A percentile compares a stretch with the other conserved stretches of the same genome.
phyloP scores from a whole-genome alignment of 2,888 invertebrate genomes.

The Pristionchus maxplancki region DNA sequence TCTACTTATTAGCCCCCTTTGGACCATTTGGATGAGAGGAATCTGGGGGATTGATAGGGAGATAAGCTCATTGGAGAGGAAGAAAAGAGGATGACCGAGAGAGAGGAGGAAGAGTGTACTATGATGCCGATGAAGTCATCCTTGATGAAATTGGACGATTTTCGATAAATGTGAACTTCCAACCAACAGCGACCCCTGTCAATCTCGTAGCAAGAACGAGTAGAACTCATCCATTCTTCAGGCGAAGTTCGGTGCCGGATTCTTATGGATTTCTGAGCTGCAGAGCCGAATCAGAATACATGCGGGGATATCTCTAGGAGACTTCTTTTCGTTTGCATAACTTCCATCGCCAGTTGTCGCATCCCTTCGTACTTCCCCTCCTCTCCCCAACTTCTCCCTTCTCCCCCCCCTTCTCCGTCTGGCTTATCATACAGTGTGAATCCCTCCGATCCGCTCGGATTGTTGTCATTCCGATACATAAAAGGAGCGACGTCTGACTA shows the following conservation, averaged over 20 bases:
- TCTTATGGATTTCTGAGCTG: too few species aligned
- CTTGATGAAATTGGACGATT: neutral
- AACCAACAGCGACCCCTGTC: too few species aligned
- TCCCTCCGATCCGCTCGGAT: conserved; percentile 19
- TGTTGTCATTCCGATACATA: conserved; percentile 46
- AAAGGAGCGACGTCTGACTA: conserved; percentile 45
- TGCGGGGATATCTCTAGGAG: too few species aligned
- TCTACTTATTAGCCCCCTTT: conserved; percentile 22
- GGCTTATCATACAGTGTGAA: conserved; percentile 37
- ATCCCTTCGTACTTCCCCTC: conserved; percentile 1
- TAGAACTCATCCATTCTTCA: too few species aligned
- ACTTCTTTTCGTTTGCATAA: too few species aligned
- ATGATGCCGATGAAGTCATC: neutral
- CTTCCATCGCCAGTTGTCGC: too few species aligned
- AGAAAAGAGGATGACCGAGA: neutral
- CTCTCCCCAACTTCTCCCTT: neutral
- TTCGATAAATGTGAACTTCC: too few species aligned
- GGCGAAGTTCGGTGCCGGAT: too few species aligned
- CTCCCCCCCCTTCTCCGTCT: neutral
- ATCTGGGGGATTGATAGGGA: conserved; percentile 33
- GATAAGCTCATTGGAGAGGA: conserved; percentile 7
- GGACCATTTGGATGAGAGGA: neutral
- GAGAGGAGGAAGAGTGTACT: conserved; percentile 1
- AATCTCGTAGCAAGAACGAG: too few species aligned
- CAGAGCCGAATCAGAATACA: too few species aligned